Percentiles rank a stretch among this genome's conserved stretches.
Conservation (phyloP, 2,113 vertebrate genomes). For the Pelobates fuscus region DNA sequence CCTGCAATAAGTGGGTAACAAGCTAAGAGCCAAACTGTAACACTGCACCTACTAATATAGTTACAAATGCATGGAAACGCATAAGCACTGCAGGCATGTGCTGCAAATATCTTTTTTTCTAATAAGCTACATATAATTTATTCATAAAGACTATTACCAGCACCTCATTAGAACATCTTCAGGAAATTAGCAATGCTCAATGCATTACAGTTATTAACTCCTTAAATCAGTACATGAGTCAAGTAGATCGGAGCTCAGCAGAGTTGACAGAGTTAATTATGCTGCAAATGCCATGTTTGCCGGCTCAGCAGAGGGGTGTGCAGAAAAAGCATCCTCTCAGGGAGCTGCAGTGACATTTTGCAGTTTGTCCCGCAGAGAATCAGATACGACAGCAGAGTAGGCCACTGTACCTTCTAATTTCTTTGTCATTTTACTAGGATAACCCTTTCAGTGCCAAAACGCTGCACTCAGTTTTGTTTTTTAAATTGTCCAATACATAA, state of each 20-base stretch:
- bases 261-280: slow-evolving; percentile 16
- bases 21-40: too few relatives aligned
- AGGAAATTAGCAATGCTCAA: background rate
- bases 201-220: background rate
- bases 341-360: slow-evolving; percentile 15
- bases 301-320: background rate
- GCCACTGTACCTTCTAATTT: background rate
- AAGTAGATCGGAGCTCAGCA: background rate
- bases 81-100: background rate
- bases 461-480: too few relatives aligned
- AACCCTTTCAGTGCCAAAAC: background rate
- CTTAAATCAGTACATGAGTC: background rate
- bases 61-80: background rate
- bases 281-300: slow-evolving; percentile 9
- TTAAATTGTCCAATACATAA: too few relatives aligned
- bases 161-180: slow-evolving; percentile 22
- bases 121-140: slow-evolving; percentile 32
- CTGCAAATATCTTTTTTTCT: background rate
- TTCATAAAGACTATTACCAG: slow-evolving; percentile 40
- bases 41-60: too few relatives aligned
- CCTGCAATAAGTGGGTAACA: too few relatives aligned
- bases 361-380: slow-evolving; percentile 15
- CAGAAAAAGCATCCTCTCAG: background rate
- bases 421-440: background rate
- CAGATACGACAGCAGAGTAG: background rate